phyloP scores from a whole-genome alignment of 2,888 invertebrate genomes.

The Ormyrus thymus region DNA sequence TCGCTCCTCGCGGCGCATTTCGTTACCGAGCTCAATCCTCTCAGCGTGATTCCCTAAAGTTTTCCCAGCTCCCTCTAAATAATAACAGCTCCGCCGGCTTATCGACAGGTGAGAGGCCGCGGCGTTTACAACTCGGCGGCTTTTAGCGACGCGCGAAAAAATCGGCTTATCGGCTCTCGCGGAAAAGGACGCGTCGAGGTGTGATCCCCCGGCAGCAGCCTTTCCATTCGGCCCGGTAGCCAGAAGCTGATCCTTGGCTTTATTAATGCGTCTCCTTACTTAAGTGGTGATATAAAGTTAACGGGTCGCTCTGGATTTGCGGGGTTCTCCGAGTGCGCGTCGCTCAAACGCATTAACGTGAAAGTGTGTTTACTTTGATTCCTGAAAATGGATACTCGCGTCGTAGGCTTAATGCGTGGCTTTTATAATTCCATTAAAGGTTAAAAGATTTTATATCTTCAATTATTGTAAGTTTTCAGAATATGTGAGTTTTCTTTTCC shows the following conservation, averaged over 20 bases:
- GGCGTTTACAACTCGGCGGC: neutral
- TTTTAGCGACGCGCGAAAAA: slow-evolving; percentile 15
- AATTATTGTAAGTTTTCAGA: too few species aligned
- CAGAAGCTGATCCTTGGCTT: neutral
- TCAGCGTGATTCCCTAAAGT: slow-evolving; percentile 1
- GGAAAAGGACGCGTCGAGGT: neutral
- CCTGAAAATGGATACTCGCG: too few species aligned
- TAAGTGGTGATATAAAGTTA: slow-evolving; percentile 15
- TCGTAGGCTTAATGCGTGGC: too few species aligned
- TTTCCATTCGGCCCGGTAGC: slow-evolving; percentile 10
- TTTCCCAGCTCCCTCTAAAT: slow-evolving; percentile 21
- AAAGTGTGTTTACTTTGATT: neutral
- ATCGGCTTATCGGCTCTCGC: slow-evolving; percentile 20
- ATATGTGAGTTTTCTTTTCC: too few species aligned
- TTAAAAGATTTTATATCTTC: too few species aligned
- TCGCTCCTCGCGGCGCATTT: slow-evolving; percentile 18
- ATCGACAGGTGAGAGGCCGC: neutral
- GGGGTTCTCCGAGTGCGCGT: neutral
- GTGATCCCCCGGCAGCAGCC: slow-evolving; percentile 6
- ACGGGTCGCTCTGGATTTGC: slow-evolving; percentile 23
- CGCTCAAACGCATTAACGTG: neutral
- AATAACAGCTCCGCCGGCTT: neutral
- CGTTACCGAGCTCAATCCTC: slow-evolving; percentile 32
- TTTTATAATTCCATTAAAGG: too few species aligned
- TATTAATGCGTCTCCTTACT: slow-evolving; percentile 7